These are phyloP conservation scores for Drosophila hydei DNA, from an alignment of 1,140 invertebrate genomes.

Conservation along the genomic window DNA sequence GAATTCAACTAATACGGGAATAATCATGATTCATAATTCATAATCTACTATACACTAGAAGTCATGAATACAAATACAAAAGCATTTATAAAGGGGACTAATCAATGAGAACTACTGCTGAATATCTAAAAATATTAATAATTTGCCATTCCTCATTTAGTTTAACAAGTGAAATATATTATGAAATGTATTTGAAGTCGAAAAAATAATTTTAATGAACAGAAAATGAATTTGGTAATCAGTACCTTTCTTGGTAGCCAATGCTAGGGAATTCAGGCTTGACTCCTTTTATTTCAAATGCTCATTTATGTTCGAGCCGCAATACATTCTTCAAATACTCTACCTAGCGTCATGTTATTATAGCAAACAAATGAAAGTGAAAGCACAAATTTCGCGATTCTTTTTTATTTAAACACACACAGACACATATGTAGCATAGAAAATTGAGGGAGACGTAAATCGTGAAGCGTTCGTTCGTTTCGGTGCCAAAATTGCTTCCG, in stretches of 20 bases:
- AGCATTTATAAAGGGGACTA: too few species aligned
- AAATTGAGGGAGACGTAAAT: slow-evolving; percentile 13
- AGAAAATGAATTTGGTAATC: background rate
- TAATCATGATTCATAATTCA: too few species aligned
- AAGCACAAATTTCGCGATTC: slow-evolving; percentile 78
- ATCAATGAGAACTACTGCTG: too few species aligned
- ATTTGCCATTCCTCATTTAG: too few species aligned
- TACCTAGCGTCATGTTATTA: slow-evolving; percentile 76
- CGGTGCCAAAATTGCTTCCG: slow-evolving; percentile 80
- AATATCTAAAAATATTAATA: too few species aligned
- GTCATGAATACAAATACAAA: too few species aligned
- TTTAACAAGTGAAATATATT: too few species aligned
- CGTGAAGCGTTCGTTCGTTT: slow-evolving; percentile 65
- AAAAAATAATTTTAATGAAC: too few species aligned
- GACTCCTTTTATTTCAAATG: slow-evolving; percentile 48
- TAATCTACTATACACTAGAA: too few species aligned
- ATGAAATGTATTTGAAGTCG: too few species aligned
- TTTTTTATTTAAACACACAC: slow-evolving; percentile 48
- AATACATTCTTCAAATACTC: slow-evolving; percentile 74
- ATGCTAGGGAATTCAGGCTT: background rate
- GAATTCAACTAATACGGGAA: too few species aligned
- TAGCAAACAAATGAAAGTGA: slow-evolving; percentile 82
- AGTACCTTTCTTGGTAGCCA: background rate
- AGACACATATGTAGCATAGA: slow-evolving; percentile 1
- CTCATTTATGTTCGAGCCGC: slow-evolving; percentile 52